Base-by-base conservation (phyloP, 2,888 invertebrate genomes). In the Drosophila ustulata region DNA sequence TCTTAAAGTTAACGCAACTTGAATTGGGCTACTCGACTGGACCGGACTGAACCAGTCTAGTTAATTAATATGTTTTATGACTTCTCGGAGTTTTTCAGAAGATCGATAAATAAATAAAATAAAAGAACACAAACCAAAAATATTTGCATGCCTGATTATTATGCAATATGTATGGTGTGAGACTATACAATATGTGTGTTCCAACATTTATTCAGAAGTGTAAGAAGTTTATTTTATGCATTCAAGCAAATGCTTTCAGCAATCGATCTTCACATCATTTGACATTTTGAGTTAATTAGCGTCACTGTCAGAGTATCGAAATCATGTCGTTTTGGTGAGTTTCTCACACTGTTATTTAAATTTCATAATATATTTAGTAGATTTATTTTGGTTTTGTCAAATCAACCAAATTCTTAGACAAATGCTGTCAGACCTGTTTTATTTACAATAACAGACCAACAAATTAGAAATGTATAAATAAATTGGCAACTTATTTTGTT, bases 371-470 rank as follows among this genome's bases (percentile, higher is more conserved):
- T 51, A 49, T 45, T 9, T 30, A 30, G 30, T 25, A 45, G n/a
- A 51, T 62, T 46, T 37, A 32, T 30, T 67, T 49, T 53, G 57
- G 58, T 46, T 25, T 58, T 57, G 67, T 49, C 57, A 58, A 41
- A 28, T 37, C n/a, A 39, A 34, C 28, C 41, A 56, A 28, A 64
- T 78, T 55, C 74, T 67, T 78, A 61, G 74, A 73, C 67, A 74
- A 86, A 79, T 58, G 80, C 67, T 61, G 88, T 71, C 68, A 58
- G 69, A 82, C 82, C 74, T 52, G 82, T 83, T 83, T 67, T 41
- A 57, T 41, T 37, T 37, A 37, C 37, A 37, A 37, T 37, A 32
- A 25, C n/a, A 9, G 13, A 74, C 49, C 62, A 58, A 64, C 34
- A 28, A 49, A 64, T 18, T 11, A 56, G 30, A 34, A 25, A 39